These are phyloP conservation scores for Pseudopleuronectes americanus DNA, from an alignment of 2,797 vertebrate species.

Conservation along the genomic window DNA sequence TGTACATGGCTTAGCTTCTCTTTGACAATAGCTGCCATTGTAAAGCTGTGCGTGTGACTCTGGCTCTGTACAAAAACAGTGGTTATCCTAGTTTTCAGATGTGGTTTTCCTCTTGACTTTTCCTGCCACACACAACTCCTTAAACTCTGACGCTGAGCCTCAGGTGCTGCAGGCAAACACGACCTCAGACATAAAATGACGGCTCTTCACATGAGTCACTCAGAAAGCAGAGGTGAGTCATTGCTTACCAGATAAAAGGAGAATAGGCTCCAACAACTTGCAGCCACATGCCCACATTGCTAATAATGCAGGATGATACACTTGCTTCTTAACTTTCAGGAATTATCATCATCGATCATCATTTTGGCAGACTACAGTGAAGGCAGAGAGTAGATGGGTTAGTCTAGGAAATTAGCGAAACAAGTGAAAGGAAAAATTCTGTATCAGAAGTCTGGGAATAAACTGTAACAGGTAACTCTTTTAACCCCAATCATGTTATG, in stretches of 20 bases:
- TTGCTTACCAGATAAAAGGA: background rate
- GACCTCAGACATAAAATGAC: slow-evolving; percentile 32
- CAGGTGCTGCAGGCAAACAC: slow-evolving; percentile 61
- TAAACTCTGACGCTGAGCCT: slow-evolving; percentile 38
- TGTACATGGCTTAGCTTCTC: slow-evolving; percentile 39
- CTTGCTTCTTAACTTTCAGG: background rate
- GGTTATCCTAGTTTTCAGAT: slow-evolving; percentile 49
- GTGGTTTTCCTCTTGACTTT: slow-evolving; percentile 48
- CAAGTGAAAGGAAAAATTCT: too few relatives aligned
- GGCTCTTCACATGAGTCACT: slow-evolving; percentile 60
- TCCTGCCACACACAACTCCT: slow-evolving; percentile 24
- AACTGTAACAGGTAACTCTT: too few relatives aligned
- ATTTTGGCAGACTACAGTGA: background rate
- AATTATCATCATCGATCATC: too few relatives aligned
- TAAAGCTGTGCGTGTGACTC: slow-evolving; percentile 30
- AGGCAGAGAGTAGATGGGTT: too few relatives aligned
- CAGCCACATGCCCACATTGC: background rate
- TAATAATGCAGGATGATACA: background rate
- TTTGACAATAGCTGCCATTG: slow-evolving; percentile 40
- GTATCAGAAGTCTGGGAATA: too few relatives aligned
- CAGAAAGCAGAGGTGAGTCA: slow-evolving; percentile 39
- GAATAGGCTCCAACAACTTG: slow-evolving; percentile 12
- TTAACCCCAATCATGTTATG: too few relatives aligned
- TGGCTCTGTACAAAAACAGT: slow-evolving; percentile 50
- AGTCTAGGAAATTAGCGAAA: too few relatives aligned